Evolutionary conservation across 2,888 invertebrate species (phyloP), one percentile per base, ranked within the genome.

Genomic region (Chrysolina oricalcia): DNA sequence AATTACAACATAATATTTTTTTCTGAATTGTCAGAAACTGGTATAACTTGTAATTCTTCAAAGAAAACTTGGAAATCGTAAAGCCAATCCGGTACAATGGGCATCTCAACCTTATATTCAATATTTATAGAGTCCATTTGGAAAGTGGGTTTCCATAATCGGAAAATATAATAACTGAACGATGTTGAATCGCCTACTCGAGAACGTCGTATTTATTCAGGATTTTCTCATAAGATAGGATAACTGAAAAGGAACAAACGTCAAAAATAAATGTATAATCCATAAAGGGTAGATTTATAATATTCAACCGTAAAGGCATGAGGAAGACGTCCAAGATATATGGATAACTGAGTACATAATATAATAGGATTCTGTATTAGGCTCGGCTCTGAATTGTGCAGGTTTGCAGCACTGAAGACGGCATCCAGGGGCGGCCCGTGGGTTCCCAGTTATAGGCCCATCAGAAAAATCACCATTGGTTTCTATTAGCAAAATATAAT

Each of bases 361-460:
- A 78, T 77, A 79, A 78, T 79, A 72, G 75, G 70, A 40, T 68
- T 71, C 82, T 78, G 74, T 81, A 82, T 79, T 75, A 75, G 82
- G 81, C 70, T 64, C 56, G 76, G 70, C 75, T 80, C 73, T 68
- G 65, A 72, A 74, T 67, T 41, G 43, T 68, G 67, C 43, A 62
- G 40, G 74, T 75, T 76, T 72, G 71, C 68, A 73, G 70, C 70
- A 59, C 2, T 15, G 13, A 53, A 21, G 13, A 21, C 21, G 21
- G 53, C 21, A 53, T 1, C 10, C 2, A 48, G 17, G 48, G 17
- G 9, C n/a, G 10, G 17, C 48, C 15, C 5, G 48, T 48, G 6
- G 8, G 5, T 27, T 5, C 5, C 2, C 35, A 35, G 8, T 35
- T 35, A 35, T 35, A 35, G 35, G 8, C 35, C 0, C 0, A 8